These are phyloP conservation scores for Sceloporus undulatus DNA, from an alignment of 2,113 vertebrate species.

Conservation along the genomic window DNA sequence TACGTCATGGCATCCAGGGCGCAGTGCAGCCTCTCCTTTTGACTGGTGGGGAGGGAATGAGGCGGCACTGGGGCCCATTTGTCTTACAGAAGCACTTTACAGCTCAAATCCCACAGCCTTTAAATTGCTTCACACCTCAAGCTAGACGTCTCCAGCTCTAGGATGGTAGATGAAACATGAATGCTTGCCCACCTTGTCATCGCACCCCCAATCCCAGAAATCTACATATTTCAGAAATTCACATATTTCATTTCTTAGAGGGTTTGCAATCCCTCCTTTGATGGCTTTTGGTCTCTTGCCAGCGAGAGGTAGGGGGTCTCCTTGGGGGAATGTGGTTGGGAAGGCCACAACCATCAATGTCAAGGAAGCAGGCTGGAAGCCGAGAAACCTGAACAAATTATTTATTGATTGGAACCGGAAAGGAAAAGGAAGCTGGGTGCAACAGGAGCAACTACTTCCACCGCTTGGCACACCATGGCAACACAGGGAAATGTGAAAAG, in stretches of 20 bases:
- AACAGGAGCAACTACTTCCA: slow-evolving; percentile 2
- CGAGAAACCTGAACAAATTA: background rate
- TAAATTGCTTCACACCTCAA: background rate
- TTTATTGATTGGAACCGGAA: background rate
- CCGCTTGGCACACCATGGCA: background rate
- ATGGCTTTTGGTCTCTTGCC: background rate
- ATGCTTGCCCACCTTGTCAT: background rate
- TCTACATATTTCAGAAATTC: background rate
- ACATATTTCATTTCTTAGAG: background rate
- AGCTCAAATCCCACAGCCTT: slow-evolving; percentile 38
- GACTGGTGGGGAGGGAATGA: background rate
- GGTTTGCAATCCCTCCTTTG: background rate
- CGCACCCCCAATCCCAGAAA: background rate
- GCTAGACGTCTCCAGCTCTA: background rate
- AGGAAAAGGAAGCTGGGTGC: background rate
- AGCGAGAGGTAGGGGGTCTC: background rate
- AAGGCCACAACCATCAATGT: background rate
- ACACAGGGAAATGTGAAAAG: background rate
- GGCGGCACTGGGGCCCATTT: background rate
- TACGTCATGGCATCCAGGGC: slow-evolving; percentile 42
- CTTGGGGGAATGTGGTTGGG: background rate
- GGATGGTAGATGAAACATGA: background rate
- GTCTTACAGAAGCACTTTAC: slow-evolving; percentile 37
- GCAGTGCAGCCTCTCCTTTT: slow-evolving; percentile 41
- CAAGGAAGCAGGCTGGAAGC: background rate